A percentile compares a stretch with the other conserved stretches of the same genome.
Conservation (phyloP, 2,888 invertebrate genomes). For the Mayetiola destructor region DNA sequence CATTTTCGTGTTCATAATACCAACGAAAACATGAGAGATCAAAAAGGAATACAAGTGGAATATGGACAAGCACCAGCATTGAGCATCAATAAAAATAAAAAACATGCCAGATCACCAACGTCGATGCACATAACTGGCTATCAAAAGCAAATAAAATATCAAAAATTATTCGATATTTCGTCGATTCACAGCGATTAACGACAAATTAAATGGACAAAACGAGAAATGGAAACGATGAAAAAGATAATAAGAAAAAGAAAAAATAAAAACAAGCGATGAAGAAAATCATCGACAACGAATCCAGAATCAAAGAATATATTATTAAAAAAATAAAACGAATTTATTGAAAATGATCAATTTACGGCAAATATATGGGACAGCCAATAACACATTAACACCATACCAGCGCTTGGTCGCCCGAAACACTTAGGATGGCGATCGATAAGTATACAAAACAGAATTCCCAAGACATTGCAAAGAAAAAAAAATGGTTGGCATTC, state of each 20-base stretch:
- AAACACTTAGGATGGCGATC: too few species aligned
- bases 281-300: too few species aligned
- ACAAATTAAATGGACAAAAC: not conserved
- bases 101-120: not conserved
- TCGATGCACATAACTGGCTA: not conserved
- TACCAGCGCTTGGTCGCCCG: too few species aligned
- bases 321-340: not conserved
- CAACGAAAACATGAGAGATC: not conserved
- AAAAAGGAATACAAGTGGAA: not conserved
- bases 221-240: not conserved
- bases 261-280: too few species aligned
- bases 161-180: not conserved
- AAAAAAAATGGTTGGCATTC: too few species aligned
- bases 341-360: slow-evolving; percentile 5
- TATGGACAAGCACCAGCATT: not conserved
- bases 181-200: slow-evolving; percentile 4
- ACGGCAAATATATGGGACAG: slow-evolving; percentile 2
- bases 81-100: not conserved
- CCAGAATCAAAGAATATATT: too few species aligned
- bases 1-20: too few species aligned
- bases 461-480: too few species aligned
- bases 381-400: not conserved
- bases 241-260: not conserved
- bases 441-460: too few species aligned
- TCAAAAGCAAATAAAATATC: slow-evolving; percentile 7